Conservation (phyloP, 2,113 vertebrate species). For the Pantherophis guttatus region DNA sequence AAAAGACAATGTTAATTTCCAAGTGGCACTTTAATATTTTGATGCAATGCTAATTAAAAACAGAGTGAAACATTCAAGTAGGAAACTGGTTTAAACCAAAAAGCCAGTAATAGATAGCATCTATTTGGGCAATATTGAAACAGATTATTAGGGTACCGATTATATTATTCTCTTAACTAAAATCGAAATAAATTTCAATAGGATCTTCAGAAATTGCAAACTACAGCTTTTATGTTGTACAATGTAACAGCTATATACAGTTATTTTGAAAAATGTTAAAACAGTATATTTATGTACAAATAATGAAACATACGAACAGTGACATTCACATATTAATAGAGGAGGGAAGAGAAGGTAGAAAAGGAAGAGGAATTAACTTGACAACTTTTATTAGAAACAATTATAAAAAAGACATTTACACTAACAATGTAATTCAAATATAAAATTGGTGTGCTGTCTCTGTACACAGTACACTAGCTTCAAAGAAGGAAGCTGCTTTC, state of each 20-base stretch:
- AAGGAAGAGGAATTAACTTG: slow-evolving; percentile 32
- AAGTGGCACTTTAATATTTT: slow-evolving; percentile 75
- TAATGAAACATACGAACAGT: slow-evolving; percentile 53
- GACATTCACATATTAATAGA: slow-evolving; percentile 57
- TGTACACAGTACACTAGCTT: slow-evolving; percentile 77
- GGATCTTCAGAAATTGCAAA: slow-evolving; percentile 61
- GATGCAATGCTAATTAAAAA: slow-evolving; percentile 68
- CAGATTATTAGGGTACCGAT: slow-evolving; percentile 47
- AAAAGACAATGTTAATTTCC: slow-evolving; percentile 61
- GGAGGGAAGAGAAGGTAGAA: slow-evolving; percentile 25
- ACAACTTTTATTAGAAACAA: slow-evolving; percentile 65
- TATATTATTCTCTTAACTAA: slow-evolving; percentile 55
- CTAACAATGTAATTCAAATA: slow-evolving; percentile 73
- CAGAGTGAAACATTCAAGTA: slow-evolving; percentile 63
- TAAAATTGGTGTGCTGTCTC: slow-evolving; percentile 63
- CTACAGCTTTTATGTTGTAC: slow-evolving; percentile 58
- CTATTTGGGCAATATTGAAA: slow-evolving; percentile 51
- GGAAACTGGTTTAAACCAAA: slow-evolving; percentile 62
- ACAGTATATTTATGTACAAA: slow-evolving; percentile 71
- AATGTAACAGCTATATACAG: slow-evolving; percentile 69
- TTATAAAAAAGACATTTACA: slow-evolving; percentile 69
- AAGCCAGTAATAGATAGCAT: slow-evolving; percentile 49
- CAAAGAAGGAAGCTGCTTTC: slow-evolving; percentile 69
- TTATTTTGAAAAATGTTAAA: slow-evolving; percentile 56
- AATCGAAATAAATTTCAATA: slow-evolving; percentile 51